Evolutionary conservation across 2,888 invertebrate genomes (phyloP).

Genomic region (Prionchulus punctatus): DNA sequence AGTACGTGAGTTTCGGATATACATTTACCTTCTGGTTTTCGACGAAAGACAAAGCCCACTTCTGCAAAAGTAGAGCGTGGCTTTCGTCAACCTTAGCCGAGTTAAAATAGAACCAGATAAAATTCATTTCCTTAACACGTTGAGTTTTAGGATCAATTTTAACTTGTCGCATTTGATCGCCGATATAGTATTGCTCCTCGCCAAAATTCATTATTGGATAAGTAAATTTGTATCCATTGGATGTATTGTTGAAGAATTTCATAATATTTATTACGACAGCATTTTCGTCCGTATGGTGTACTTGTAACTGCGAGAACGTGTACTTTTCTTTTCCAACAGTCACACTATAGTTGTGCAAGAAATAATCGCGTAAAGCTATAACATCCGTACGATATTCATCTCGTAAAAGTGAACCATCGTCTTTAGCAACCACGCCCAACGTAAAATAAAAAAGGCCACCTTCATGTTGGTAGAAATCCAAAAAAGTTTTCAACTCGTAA

Average conservation of each 20-base stretch:
- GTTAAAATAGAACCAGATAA: neutral
- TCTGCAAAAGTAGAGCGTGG: neutral
- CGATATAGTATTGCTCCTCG: neutral
- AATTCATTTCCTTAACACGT: neutral
- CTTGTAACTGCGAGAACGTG: neutral
- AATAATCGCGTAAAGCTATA: neutral
- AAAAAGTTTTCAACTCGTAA: no score
- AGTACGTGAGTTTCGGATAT: neutral
- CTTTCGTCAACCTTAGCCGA: neutral
- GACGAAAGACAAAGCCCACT: neutral
- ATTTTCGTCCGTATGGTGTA: neutral
- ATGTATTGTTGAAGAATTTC: neutral
- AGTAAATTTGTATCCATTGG: neutral
- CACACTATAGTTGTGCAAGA: neutral
- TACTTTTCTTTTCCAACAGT: neutral
- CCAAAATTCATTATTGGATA: neutral
- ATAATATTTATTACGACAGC: neutral
- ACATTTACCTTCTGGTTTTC: neutral
- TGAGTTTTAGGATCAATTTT: neutral
- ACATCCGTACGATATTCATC: no score
- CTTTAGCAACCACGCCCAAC: no score
- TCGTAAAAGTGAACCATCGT: no score
- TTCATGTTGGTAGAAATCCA: no score
- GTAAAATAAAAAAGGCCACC: no score
- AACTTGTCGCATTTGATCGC: neutral